Evolutionary conservation across 2,113 vertebrate genomes (phyloP), one percentile per base, ranked within the genome.

Genomic region (Chitala chitala): DNA sequence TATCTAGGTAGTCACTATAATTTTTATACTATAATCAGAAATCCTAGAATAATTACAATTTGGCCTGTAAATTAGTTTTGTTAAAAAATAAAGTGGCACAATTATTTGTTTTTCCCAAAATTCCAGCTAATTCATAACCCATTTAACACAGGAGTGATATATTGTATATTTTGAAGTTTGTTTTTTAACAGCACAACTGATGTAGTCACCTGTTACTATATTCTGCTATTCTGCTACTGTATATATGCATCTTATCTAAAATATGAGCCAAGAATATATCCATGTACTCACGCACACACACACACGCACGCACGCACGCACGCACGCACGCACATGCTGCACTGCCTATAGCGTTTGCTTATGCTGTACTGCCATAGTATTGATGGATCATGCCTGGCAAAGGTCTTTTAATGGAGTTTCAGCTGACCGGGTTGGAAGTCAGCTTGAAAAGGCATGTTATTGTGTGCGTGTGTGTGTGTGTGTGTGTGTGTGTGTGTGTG

Each of bases 361-460:
- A 40, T 24, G 12, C 55, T 15, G 44, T 48, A 24, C 44, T 48
- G 42, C 8, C 38, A 15, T 36, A 61, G 71, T 7, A 53, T 79
- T 86, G 86, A 88, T 87, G 82, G 80, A 88, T 86, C 76, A 33
- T 2, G 70, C 73, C 64, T 73, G 79, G 79, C 78, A 81, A 77
- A 71, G 83, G 73, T 72, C 71, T 78, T 84, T 85, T 89, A 88
- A 90, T 88, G 81, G 82, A 83, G 87, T 87, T 88, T 86, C 84
- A 86, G 82, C 84, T 82, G 82, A 89, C 75, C 82, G 79, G 74
- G 71, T 83, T 71, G 72, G 79, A 78, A 83, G 84, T 81, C 77
- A 58, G 81, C 82, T 74, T 82, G 76, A 79, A 83, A 81, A 83
- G 82, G 80, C 81, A 78, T 78, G 80, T 81, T 38, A 7, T 42